These are phyloP conservation scores for Burhinus oedicnemus DNA, from an alignment of 2,113 vertebrate genomes.

Conservation along the genomic window DNA sequence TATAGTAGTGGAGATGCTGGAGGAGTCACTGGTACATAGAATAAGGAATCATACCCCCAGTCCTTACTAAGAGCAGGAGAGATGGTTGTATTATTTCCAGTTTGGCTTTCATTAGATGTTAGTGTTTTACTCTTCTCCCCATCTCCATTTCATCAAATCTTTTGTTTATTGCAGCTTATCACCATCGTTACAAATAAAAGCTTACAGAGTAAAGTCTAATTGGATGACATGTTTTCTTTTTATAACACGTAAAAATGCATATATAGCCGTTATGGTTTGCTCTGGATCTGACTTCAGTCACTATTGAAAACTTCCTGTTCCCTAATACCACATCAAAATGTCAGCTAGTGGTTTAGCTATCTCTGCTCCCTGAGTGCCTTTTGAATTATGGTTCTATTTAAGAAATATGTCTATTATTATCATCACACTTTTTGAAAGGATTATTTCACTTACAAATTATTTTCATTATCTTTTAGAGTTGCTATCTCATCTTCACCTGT, in stretches of 20 bases:
- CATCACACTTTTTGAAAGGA: neutral
- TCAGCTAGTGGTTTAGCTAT: neutral
- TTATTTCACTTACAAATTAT: neutral
- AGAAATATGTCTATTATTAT: neutral
- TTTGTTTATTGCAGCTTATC: neutral
- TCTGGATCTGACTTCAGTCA: neutral
- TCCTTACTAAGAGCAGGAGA: neutral
- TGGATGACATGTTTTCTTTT: neutral
- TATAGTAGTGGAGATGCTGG: neutral
- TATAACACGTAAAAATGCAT: neutral
- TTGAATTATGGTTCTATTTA: neutral
- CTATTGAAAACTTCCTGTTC: neutral
- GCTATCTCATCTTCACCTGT: neutral
- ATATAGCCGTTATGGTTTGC: neutral
- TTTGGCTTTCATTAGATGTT: neutral
- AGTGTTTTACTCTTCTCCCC: neutral
- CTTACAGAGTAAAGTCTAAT: neutral
- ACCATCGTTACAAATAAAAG: neutral
- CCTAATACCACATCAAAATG: neutral
- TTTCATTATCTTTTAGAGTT: neutral
- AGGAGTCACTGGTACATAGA: neutral
- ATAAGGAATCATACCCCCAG: neutral
- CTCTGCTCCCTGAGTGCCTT: neutral
- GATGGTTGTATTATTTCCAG: neutral
- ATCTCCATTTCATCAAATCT: neutral